Evolutionary conservation across 2,797 vertebrate species (phyloP).

Genomic region (Rousettus madagascariensis): DNA sequence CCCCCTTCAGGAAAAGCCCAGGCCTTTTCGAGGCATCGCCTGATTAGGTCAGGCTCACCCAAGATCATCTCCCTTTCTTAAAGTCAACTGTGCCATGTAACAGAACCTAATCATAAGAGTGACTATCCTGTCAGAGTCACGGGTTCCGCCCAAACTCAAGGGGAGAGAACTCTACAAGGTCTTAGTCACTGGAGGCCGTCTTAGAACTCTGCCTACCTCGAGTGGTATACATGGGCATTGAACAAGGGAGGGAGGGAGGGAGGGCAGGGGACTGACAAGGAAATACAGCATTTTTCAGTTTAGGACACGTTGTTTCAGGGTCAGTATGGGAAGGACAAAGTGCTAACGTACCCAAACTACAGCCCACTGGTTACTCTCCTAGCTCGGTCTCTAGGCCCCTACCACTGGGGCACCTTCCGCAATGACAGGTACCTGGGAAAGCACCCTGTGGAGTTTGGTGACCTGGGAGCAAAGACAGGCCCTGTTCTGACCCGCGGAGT

Average conservation of each 20-base stretch:
- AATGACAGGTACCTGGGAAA: rapidly evolving
- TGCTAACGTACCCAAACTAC: rapidly evolving
- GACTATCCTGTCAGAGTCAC: neutral
- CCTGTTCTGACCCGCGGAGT: rapidly evolving
- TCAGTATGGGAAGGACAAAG: neutral
- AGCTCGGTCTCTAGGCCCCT: neutral
- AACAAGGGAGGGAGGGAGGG: neutral
- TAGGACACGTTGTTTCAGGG: neutral
- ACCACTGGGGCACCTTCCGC: rapidly evolving
- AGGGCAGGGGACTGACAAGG: neutral
- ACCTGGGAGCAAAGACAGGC: neutral
- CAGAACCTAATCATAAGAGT: neutral
- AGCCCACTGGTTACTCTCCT: rapidly evolving
- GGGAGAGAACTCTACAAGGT: neutral
- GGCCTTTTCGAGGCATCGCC: neutral
- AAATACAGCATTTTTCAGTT: neutral
- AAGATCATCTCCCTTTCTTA: neutral
- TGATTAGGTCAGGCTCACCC: neutral
- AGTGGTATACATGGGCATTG: rapidly evolving
- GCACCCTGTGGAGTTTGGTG: neutral
- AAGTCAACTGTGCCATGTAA: neutral
- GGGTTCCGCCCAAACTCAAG: too few species aligned
- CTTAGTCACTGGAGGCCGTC: neutral
- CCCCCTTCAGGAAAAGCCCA: neutral
- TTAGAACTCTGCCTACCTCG: neutral